A percentile compares a stretch with the other conserved stretches of the same genome.
phyloP scores from a whole-genome alignment of 2,797 vertebrate species.

The Dicrostonyx torquatus region DNA sequence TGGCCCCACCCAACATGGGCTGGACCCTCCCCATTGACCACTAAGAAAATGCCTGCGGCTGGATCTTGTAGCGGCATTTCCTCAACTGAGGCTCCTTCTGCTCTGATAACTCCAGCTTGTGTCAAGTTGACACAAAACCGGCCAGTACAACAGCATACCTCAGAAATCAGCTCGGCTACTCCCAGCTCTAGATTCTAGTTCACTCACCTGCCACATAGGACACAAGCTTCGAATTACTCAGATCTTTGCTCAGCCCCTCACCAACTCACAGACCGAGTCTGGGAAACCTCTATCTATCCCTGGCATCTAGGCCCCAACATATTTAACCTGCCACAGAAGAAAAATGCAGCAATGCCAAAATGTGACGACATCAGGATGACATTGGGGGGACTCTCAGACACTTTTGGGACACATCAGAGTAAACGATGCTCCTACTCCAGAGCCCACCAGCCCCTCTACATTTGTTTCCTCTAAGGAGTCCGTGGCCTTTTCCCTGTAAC shows the following conservation, averaged over 20 bases:
- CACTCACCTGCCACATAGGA: not conserved
- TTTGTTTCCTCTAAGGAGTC: not conserved
- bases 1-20: not conserved
- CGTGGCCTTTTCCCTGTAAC: fast-evolving
- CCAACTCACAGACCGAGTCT: not conserved
- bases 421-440: not conserved
- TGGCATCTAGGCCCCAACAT: not conserved
- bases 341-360: fast-evolving
- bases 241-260: not conserved
- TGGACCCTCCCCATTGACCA: not conserved
- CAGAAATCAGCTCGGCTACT: not conserved
- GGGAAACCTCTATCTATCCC: not conserved
- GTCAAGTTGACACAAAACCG: not conserved
- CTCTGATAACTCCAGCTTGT: not conserved
- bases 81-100: not conserved
- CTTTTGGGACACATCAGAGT: not conserved
- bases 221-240: not conserved
- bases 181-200: not conserved
- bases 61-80: not conserved
- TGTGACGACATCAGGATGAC: not conserved
- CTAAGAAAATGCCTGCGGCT: not conserved
- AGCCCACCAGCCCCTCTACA: not conserved
- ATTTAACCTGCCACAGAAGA: not conserved
- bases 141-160: not conserved
- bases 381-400: not conserved